phyloP scores from a whole-genome alignment of 2,113 vertebrate species.

The Lethenteron camtschaticum region DNA sequence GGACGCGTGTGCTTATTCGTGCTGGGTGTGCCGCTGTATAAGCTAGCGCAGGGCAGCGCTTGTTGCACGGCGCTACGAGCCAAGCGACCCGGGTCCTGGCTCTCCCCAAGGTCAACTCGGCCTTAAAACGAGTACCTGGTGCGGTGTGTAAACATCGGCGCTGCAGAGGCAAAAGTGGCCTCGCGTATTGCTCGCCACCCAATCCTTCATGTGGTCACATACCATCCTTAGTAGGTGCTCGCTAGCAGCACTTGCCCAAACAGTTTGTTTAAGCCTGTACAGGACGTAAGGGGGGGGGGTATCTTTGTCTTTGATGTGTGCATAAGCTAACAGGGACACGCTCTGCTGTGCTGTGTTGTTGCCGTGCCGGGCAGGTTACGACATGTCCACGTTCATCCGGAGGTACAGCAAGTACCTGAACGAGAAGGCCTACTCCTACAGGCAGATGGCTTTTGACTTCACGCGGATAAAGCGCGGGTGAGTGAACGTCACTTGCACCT shows the following conservation, averaged over 20 bases:
- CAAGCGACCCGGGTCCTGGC: too few species aligned
- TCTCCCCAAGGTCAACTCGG: too few species aligned
- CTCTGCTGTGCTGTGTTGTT: background rate
- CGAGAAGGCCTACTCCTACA: conserved; percentile 77
- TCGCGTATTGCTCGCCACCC: too few species aligned
- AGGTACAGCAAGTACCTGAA: conserved; percentile 84
- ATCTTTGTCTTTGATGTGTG: background rate
- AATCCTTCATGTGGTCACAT: background rate
- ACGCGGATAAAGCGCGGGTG: conserved; percentile 92
- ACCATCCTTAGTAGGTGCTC: background rate
- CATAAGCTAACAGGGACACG: conserved; percentile 8
- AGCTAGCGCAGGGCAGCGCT: too few species aligned
- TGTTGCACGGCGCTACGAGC: too few species aligned
- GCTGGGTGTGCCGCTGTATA: too few species aligned
- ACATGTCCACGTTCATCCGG: conserved; percentile 87
- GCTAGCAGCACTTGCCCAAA: background rate
- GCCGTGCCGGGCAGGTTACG: conserved; percentile 31
- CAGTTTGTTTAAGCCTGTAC: background rate
- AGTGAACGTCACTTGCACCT: conserved; percentile 9
- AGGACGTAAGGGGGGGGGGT: background rate
- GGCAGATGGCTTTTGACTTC: conserved; percentile 70
- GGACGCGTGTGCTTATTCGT: too few species aligned
- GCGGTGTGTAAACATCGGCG: too few species aligned
- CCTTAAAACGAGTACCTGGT: too few species aligned
- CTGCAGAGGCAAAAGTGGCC: too few species aligned